These are phyloP conservation scores for Vimba vimba DNA, from an alignment of 2,113 vertebrate genomes.

Conservation along the genomic window DNA sequence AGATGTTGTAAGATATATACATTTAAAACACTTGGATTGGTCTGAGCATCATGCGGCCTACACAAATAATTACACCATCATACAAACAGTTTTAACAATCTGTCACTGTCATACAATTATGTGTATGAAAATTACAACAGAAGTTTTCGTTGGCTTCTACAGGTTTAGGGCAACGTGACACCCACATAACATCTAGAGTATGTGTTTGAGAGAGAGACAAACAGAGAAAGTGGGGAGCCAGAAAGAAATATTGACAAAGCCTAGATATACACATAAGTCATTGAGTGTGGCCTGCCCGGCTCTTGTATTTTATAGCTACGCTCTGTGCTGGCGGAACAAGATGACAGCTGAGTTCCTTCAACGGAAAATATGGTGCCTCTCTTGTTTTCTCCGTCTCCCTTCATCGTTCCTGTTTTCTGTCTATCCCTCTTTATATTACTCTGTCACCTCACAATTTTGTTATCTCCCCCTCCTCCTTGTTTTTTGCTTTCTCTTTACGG, in stretches of 20 bases:
- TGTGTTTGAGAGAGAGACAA: background rate
- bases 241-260: slow-evolving; percentile 85
- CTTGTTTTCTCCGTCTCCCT: slow-evolving; percentile 62
- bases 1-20: background rate
- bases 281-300: slow-evolving; percentile 73
- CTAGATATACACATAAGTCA: slow-evolving; percentile 85
- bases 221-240: slow-evolving; percentile 65
- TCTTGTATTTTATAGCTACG: slow-evolving; percentile 79
- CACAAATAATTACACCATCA: background rate
- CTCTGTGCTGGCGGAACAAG: slow-evolving; percentile 80
- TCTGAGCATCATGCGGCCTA: background rate
- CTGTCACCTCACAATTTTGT: slow-evolving; percentile 73
- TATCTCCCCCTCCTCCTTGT: slow-evolving; percentile 68
- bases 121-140: background rate
- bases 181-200: background rate
- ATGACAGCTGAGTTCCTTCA: slow-evolving; percentile 85
- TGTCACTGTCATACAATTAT: background rate
- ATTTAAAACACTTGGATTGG: background rate
- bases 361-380: slow-evolving; percentile 79
- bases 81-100: background rate
- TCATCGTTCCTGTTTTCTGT: slow-evolving; percentile 75
- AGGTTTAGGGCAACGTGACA: background rate
- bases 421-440: slow-evolving; percentile 79
- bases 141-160: background rate
- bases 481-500: slow-evolving; percentile 67